Evolutionary conservation across 2,888 invertebrate genomes (phyloP).

Genomic region (Hesperia comma): DNA sequence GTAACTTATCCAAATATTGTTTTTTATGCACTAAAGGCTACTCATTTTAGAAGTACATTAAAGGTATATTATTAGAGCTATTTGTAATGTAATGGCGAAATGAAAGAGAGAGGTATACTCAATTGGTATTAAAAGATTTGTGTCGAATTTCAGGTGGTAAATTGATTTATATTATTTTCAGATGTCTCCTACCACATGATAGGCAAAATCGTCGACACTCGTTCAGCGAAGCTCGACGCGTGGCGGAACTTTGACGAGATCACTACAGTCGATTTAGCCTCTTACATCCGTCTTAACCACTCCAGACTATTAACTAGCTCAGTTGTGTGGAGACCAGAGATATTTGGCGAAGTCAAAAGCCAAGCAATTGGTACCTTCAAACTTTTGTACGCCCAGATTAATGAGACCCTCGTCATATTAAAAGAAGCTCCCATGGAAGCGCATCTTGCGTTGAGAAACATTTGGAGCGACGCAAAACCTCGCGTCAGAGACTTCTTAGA

Average conservation of each 20-base stretch:
- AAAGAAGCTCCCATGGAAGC: slow-evolving; percentile 87
- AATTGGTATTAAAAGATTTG: too few species aligned
- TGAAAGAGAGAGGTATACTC: too few species aligned
- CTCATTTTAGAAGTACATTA: too few species aligned
- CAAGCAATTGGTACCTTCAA: slow-evolving; percentile 63
- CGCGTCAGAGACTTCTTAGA: slow-evolving; percentile 87
- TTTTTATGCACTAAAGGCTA: too few species aligned
- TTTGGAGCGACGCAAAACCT: slow-evolving; percentile 91
- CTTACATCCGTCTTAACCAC: slow-evolving; percentile 92
- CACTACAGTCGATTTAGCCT: slow-evolving; percentile 89
- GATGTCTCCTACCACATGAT: slow-evolving; percentile 86
- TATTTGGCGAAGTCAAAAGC: slow-evolving; percentile 80
- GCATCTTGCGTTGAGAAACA: slow-evolving; percentile 85
- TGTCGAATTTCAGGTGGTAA: too few species aligned
- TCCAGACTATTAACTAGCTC: slow-evolving; percentile 91
- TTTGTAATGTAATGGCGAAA: too few species aligned
- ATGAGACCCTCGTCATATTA: slow-evolving; percentile 71
- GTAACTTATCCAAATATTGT: too few species aligned
- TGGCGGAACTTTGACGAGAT: slow-evolving; percentile 94
- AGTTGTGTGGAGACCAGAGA: slow-evolving; percentile 91
- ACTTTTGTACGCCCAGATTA: slow-evolving; percentile 70
- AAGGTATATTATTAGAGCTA: too few species aligned
- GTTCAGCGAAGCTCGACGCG: slow-evolving; percentile 89
- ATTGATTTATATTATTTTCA: too few species aligned
- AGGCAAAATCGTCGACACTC: slow-evolving; percentile 89